A percentile compares a stretch with the other conserved stretches of the same genome.
These are phyloP conservation scores for Tinea semifulvella DNA, from an alignment of 2,888 invertebrate genomes.

Conservation along the genomic window DNA sequence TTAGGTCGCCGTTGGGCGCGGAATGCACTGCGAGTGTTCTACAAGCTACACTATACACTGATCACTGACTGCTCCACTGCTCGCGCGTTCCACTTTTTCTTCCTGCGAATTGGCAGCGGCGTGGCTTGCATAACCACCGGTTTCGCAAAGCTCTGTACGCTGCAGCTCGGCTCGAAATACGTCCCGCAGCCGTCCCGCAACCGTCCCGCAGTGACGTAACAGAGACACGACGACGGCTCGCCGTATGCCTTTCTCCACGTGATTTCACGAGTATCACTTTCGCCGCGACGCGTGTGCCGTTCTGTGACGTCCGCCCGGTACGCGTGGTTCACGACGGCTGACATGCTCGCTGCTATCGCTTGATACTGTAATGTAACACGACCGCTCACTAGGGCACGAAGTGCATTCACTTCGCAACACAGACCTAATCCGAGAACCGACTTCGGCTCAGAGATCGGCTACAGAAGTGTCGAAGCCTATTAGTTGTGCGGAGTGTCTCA, in stretches of 20 bases:
- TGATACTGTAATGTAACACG: conserved; percentile 2
- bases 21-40: conserved; percentile 35
- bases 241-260: conserved; percentile 27
- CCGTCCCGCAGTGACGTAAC: conserved; percentile 37
- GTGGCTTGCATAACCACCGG: conserved; percentile 61
- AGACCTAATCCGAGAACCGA: too few species aligned
- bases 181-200: conserved; percentile 43
- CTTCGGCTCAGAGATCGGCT: too few species aligned
- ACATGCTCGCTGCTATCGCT: not conserved
- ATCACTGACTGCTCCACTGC: conserved; percentile 59
- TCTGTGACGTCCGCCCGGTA: conserved; percentile 19
- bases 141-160: conserved; percentile 56
- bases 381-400: not conserved
- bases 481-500: not conserved
- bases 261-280: conserved; percentile 45
- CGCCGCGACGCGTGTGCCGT: conserved; percentile 37
- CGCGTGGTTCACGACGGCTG: not conserved
- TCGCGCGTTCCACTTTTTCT: conserved; percentile 64
- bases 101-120: conserved; percentile 65
- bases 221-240: conserved; percentile 26
- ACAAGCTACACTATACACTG: conserved; percentile 63
- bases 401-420: not conserved
- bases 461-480: conserved; percentile 6
- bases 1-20: not conserved
- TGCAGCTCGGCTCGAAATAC: conserved; percentile 62